Base-by-base conservation (phyloP, 2,113 vertebrate genomes). In the Paratilapia polleni region DNA sequence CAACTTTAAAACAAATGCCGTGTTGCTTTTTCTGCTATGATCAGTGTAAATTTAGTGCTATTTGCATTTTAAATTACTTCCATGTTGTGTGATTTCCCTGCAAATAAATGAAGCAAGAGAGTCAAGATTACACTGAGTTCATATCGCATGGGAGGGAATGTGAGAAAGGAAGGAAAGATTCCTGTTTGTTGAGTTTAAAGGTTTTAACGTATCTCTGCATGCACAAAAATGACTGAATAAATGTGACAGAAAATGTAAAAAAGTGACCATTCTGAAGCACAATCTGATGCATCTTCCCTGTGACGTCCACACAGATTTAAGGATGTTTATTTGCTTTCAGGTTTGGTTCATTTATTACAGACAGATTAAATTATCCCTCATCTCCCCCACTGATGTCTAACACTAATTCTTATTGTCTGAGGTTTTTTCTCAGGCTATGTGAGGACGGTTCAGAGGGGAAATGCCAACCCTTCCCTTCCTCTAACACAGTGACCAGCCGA, bases 391-490 rank as follows among this genome's bases (percentile, higher is more conserved):
- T 52, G 38, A 68, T 47, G 63, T 68, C 38, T 54, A 20, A 64
- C 38, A 38, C 24, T 19, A 43, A n/a, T 36, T 38, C 60, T 68
- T 24, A 70, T 56, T 74, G 26, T 68, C 15, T 49, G 24, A 73
- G 66, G 9, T 52, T 73, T 8, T 24, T 41, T 73, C 80, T 82
- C 74, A 10, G 76, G 47, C 64, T 61, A 57, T 56, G 62, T 61
- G 52, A 54, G 47, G 68, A 59, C 41, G 17, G 75, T 56, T 36
- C 59, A 54, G 81, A 86, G 83, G 85, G 91, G 89, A 90, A 89
- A 82, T 91, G 85, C 88, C 73, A 15, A 34, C 76, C 86, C 87
- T 83, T 90, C 88, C 90, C 88, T 88, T 92, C 89, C 88, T 85
- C 84, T 86, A 57, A 79, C 68, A 74, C 78, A 80, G 59, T 22